phyloP scores from a whole-genome alignment of 2,888 invertebrate genomes.

The Caenorhabditis angaria region DNA sequence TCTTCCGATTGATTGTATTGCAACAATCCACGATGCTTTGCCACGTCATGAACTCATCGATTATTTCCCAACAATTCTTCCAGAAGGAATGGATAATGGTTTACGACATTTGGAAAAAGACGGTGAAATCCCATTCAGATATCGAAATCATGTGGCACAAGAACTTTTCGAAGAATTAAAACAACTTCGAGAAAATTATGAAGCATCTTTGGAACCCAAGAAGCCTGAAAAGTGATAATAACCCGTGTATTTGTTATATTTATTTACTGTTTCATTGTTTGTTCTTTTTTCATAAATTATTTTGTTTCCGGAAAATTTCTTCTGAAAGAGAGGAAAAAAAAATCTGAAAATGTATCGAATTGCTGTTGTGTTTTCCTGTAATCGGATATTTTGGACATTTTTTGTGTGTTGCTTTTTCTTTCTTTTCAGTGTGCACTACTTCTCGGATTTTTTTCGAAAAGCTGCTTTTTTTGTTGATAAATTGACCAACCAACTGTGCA shows the following conservation, averaged over 20 bases:
- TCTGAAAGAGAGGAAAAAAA: no score
- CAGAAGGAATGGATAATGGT: conserved; percentile 44
- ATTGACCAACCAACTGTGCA: neutral
- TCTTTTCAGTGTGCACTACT: no score
- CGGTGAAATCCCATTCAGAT: conserved; percentile 58
- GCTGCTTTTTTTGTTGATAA: neutral
- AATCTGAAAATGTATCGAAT: neutral
- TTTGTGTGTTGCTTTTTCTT: neutral
- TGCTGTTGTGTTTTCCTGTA: conserved; percentile 11
- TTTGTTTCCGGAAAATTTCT: neutral
- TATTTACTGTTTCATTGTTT: neutral
- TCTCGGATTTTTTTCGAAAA: no score
- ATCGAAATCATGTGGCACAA: conserved; percentile 40
- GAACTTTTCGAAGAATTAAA: conserved; percentile 20
- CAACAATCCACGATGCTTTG: conserved; percentile 52
- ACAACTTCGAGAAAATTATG: conserved; percentile 12
- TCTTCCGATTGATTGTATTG: conserved; percentile 28
- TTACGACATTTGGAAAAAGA: conserved; percentile 54
- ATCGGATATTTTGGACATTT: conserved; percentile 8
- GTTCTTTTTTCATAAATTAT: neutral
- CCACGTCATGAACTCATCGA: conserved; percentile 60
- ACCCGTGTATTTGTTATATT: neutral
- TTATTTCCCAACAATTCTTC: conserved; percentile 50
- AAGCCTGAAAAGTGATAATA: neutral
- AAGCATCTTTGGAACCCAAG: neutral